A percentile compares a stretch with the other conserved stretches of the same genome.
Evolutionary conservation across 2,113 vertebrate genomes (phyloP).

Genomic region (Lophochroa leadbeateri): DNA sequence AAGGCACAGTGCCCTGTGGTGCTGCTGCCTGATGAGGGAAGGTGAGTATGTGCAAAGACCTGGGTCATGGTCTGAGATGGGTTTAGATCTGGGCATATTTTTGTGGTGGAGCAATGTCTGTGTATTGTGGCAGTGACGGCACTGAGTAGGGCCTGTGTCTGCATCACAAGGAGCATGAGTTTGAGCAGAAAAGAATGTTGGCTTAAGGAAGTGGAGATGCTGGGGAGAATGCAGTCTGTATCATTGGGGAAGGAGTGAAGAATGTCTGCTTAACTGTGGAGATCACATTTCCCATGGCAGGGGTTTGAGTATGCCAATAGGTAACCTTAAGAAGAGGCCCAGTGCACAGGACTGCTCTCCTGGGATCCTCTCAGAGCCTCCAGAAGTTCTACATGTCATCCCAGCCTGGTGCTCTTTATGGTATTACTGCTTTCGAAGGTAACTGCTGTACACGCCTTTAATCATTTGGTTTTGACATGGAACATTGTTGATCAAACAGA

Average conservation of each 20-base stretch:
- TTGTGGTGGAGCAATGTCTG: not conserved
- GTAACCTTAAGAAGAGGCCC: accelerated
- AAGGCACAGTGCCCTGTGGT: not conserved
- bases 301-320: too few species aligned
- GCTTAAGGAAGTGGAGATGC: not conserved
- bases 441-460: accelerated
- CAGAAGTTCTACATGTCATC: too few species aligned
- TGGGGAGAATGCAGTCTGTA: not conserved
- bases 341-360: not conserved
- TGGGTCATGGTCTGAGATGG: not conserved
- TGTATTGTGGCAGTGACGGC: not conserved
- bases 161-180: not conserved
- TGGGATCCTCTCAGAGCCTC: not conserved
- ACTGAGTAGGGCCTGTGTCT: not conserved
- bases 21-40: not conserved
- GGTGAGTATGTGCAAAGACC: not conserved
- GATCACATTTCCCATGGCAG: too few species aligned
- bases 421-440: not conserved
- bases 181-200: not conserved
- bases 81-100: not conserved
- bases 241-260: too few species aligned
- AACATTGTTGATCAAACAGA: not conserved
- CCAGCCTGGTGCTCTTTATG: not conserved
- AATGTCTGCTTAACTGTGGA: not conserved
- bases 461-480: not conserved